A percentile compares a stretch with the other conserved stretches of the same genome.
These are phyloP conservation scores for Campoplex capitator DNA, from an alignment of 2,888 invertebrate species.

Conservation along the genomic window DNA sequence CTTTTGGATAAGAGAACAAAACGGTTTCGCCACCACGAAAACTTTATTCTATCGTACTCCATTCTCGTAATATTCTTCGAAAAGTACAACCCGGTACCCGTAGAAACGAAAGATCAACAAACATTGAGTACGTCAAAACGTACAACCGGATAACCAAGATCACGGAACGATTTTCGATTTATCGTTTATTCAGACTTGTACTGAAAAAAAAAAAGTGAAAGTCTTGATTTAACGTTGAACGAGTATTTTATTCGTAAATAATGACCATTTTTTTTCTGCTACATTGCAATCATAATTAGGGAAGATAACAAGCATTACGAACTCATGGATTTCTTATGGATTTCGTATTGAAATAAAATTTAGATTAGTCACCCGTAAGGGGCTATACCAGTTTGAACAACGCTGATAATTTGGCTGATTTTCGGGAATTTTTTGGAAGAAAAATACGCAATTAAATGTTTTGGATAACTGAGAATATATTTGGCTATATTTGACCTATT, in stretches of 20 bases:
- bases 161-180: not conserved
- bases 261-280: too few relatives aligned
- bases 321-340: not conserved
- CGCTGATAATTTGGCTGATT: too few relatives aligned
- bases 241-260: too few relatives aligned
- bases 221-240: too few relatives aligned
- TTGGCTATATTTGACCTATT: too few relatives aligned
- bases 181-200: not conserved
- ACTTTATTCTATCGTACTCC: not conserved
- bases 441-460: too few relatives aligned
- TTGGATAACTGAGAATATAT: too few relatives aligned
- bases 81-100: not conserved
- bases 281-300: too few relatives aligned
- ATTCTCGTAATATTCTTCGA: not conserved
- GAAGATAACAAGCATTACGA: not conserved
- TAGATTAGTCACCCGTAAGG: too few relatives aligned
- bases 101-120: constrained; percentile 4
- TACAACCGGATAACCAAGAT: not conserved
- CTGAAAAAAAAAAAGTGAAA: too few relatives aligned
- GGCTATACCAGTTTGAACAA: too few relatives aligned
- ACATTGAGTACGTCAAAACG: not conserved
- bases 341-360: not conserved
- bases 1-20: constrained; percentile 10
- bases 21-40: constrained; percentile 15
- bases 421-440: too few relatives aligned